A percentile compares a stretch with the other conserved stretches of the same genome.
Conservation (phyloP, 2,888 invertebrate species). For the Mystacides longicornis region DNA sequence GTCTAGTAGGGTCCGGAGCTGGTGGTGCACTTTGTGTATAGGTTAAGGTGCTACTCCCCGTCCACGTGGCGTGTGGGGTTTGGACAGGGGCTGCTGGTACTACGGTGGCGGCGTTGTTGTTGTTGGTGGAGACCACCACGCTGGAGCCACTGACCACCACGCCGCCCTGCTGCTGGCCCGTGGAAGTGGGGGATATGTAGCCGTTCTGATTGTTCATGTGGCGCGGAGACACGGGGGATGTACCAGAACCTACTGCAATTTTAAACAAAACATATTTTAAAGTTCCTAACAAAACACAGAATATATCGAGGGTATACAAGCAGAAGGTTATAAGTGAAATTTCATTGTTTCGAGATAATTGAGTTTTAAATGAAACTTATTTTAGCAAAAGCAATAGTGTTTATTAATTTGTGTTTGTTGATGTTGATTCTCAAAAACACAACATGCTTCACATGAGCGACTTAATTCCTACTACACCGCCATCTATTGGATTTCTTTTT, state of each 20-base stretch:
- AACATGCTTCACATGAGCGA: too few relatives aligned
- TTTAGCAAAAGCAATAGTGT: too few relatives aligned
- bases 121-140: conserved; percentile 28
- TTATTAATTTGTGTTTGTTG: too few relatives aligned
- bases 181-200: conserved; percentile 32
- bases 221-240: conserved; percentile 28
- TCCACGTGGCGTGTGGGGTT: conserved; percentile 67
- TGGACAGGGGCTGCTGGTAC: conserved; percentile 52
- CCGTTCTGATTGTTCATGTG: conserved; percentile 39
- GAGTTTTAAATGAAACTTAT: too few relatives aligned
- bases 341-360: too few relatives aligned
- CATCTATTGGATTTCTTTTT: too few relatives aligned
- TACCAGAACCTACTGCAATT: conserved; percentile 18
- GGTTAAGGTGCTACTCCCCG: conserved; percentile 82
- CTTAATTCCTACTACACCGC: too few relatives aligned
- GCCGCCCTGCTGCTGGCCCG: background rate
- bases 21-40: conserved; percentile 87
- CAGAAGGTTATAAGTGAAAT: too few relatives aligned
- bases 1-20: conserved; percentile 58
- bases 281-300: too few relatives aligned
- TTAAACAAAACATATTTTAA: background rate
- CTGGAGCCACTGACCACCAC: conserved; percentile 34
- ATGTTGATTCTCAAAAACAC: too few relatives aligned
- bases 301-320: too few relatives aligned
- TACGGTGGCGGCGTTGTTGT: conserved; percentile 35